Conservation (phyloP, 2,113 vertebrate genomes). For the Peromyscus californicus region DNA sequence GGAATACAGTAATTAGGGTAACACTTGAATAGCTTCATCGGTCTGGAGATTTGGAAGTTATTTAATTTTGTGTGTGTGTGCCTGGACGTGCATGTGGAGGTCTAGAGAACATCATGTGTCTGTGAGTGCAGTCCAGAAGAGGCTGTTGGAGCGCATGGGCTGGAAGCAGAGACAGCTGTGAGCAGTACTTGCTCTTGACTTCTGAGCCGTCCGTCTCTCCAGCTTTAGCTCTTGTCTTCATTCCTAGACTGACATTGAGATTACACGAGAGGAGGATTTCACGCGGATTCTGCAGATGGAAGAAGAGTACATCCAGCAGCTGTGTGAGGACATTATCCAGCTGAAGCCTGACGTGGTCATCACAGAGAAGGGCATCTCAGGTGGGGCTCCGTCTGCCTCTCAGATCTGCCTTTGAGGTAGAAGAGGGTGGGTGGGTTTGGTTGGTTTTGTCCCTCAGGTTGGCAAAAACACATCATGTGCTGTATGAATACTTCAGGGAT, state of each 20-base stretch:
- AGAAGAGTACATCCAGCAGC: constrained; percentile 97
- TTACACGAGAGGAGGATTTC: constrained; percentile 97
- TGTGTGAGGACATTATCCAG: constrained; percentile 96
- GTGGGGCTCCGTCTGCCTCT: constrained; percentile 80
- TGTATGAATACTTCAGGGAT: not conserved
- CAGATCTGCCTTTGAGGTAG: not conserved
- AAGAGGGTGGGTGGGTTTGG: not conserved
- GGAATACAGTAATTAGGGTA: not conserved
- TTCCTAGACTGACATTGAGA: constrained; percentile 96
- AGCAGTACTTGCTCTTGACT: not conserved
- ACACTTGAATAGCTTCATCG: not conserved
- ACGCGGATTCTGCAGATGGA: constrained; percentile 98
- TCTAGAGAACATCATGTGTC: not conserved
- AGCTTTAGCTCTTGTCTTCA: not conserved
- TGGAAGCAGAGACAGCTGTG: not conserved
- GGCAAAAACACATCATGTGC: not conserved
- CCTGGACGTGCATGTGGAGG: not conserved
- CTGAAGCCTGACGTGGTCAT: constrained; percentile 96
- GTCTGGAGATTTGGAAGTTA: not conserved
- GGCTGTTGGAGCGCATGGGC: not conserved
- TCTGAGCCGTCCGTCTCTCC: too few relatives aligned
- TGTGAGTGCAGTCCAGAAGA: not conserved
- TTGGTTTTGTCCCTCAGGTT: not conserved
- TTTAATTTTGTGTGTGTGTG: not conserved
- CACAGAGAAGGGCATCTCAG: constrained; percentile 98